Conservation (phyloP, 2,113 vertebrate species). For the Epinephelus moara region DNA sequence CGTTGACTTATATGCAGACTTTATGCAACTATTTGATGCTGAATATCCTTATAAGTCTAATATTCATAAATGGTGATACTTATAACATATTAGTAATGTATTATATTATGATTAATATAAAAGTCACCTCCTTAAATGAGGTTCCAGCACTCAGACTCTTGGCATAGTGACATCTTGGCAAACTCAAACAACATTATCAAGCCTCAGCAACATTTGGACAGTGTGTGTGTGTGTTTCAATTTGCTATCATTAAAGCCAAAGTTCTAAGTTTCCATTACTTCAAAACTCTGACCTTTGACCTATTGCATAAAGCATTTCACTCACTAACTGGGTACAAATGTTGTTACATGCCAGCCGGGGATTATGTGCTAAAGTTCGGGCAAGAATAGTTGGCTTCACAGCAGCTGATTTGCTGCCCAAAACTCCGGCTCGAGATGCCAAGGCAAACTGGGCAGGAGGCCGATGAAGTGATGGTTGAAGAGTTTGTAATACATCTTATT, state of each 20-base stretch:
- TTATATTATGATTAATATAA: background rate
- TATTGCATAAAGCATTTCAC: slow-evolving; percentile 13
- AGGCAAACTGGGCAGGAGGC: slow-evolving; percentile 38
- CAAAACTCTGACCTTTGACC: slow-evolving; percentile 27
- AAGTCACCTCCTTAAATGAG: background rate
- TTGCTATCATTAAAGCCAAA: background rate
- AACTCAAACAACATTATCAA: background rate
- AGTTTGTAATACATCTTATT: background rate
- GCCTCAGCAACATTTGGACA: background rate
- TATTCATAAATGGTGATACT: background rate
- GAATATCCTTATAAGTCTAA: background rate
- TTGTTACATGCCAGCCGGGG: slow-evolving; percentile 12
- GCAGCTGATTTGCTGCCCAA: slow-evolving; percentile 26
- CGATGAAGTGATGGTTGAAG: slow-evolving; percentile 17
- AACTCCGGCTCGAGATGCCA: background rate
- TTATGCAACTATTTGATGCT: too few species aligned
- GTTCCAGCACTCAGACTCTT: background rate
- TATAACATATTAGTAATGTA: background rate
- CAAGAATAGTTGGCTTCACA: slow-evolving; percentile 3
- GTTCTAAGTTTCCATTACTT: background rate
- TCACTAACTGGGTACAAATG: slow-evolving; percentile 7
- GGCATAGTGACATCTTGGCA: background rate
- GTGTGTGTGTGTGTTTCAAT: background rate
- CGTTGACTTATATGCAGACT: too few species aligned
- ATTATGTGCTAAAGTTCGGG: slow-evolving; percentile 5